Evolutionary conservation across 35 echinoderm and acorn worm species (phyloP), one percentile per base, ranked within the genome.

Genomic region (Ptychodera flava): DNA sequence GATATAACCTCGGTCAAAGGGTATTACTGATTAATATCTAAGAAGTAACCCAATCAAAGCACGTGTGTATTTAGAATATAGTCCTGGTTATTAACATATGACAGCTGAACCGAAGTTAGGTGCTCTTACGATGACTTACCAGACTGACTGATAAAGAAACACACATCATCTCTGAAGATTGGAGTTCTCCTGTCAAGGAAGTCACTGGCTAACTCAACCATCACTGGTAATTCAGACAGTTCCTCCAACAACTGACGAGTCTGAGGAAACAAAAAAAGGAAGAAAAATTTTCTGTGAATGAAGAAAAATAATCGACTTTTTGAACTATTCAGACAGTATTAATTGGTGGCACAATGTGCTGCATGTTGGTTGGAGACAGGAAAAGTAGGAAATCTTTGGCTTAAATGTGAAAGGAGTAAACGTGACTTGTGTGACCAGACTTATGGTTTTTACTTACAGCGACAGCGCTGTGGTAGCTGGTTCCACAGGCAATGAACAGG

Each of bases 101-200:
- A n/a, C n/a, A n/a, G n/a, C n/a, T n/a, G n/a, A n/a, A n/a, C n/a
- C n/a, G n/a, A n/a, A n/a, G n/a, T n/a, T n/a, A n/a, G n/a, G n/a
- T n/a, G n/a, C n/a, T n/a, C n/a, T n/a, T n/a, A n/a, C n/a, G n/a
- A n/a, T n/a, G n/a, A 77, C 85, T 77, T 30, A 98, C 95, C 95
- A 85, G 95, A 98, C 81, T 99, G 96, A 36, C 92, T 99, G 79
- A 99, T 92, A 82, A 94, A 99, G 85, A 94, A 99, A 32, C 87
- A 91, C 0, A 99, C 92, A 36, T 99, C 92, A 89, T 99, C 96
- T 83, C 96, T 99, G 77, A 99, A 99, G 30, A 99, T 88, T 31
- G 96, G 96, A 32, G 96, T 97, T 15, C 77, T 34, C 33, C 96
- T 86, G 84, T 99, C 96, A 77, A 99, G 35, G 79, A 99, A 99